phyloP scores from a whole-genome alignment of 2,888 invertebrate species.

The Hydrotaea diabolus region DNA sequence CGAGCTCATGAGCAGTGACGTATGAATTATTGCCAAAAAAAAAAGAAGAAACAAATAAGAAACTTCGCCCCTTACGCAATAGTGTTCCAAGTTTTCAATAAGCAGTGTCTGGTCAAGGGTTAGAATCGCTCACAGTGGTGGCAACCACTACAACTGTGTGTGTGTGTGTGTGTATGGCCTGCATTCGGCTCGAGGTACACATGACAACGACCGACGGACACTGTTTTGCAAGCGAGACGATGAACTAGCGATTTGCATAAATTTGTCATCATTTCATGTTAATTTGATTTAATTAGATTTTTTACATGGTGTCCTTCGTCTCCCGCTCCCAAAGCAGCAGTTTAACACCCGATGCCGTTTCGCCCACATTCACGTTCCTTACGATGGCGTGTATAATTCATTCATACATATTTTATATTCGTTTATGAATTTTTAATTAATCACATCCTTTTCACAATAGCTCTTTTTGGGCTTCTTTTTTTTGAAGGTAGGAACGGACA shows the following conservation, averaged over 20 bases:
- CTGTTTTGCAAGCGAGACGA: not conserved
- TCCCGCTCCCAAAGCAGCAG: not conserved
- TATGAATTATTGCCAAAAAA: constrained; percentile 72
- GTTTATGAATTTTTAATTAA: constrained; percentile 47
- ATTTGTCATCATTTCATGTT: constrained; percentile 79
- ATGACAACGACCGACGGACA: constrained; percentile 29
- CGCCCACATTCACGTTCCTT: constrained; percentile 30
- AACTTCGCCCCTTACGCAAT: not conserved
- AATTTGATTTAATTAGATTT: constrained; percentile 79
- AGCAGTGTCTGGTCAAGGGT: constrained; percentile 8
- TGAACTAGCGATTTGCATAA: constrained; percentile 75
- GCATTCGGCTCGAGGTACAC: constrained; percentile 18
- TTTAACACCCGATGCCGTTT: constrained; percentile 25
- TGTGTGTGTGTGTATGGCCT: not conserved
- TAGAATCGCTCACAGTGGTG: not conserved
- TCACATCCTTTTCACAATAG: not conserved
- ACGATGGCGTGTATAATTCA: constrained; percentile 14
- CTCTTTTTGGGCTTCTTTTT: too few relatives aligned
- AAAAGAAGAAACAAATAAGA: not conserved
- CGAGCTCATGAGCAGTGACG: constrained; percentile 68
- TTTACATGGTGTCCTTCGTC: constrained; percentile 40
- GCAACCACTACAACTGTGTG: constrained; percentile 60
- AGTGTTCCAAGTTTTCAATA: not conserved
- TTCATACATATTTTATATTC: not conserved
- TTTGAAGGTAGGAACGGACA: too few relatives aligned